Evolutionary conservation across 2,888 invertebrate genomes (phyloP).

Genomic region (Drosophila antonietae): DNA sequence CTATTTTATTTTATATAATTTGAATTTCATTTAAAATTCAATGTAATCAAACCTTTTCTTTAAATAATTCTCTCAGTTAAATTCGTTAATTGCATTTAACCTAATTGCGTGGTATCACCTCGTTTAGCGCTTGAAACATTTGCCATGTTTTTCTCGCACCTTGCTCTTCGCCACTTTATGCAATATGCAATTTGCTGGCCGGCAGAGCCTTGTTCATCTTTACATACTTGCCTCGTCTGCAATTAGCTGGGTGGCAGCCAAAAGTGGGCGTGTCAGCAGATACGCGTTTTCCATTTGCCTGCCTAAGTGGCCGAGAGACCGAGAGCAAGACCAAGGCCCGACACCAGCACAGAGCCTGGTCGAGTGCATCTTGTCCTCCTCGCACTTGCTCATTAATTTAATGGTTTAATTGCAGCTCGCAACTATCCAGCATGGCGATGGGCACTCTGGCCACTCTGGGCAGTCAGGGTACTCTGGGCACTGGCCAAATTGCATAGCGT

Average conservation of each 20-base stretch:
- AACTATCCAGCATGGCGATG: slow-evolving; percentile 18
- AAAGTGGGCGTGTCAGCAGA: slow-evolving; percentile 59
- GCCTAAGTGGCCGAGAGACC: slow-evolving; percentile 41
- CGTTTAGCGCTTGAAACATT: background rate
- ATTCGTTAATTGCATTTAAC: no score
- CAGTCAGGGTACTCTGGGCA: background rate
- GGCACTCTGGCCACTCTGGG: background rate
- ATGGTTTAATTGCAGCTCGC: slow-evolving; percentile 74
- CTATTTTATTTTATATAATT: no score
- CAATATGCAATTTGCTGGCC: slow-evolving; percentile 64
- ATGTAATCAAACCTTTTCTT: no score
- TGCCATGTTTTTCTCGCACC: background rate
- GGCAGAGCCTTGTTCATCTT: slow-evolving; percentile 20
- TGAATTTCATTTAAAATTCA: no score
- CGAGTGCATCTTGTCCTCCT: slow-evolving; percentile 43
- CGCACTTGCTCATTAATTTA: slow-evolving; percentile 73
- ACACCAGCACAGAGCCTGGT: background rate
- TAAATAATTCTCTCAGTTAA: no score
- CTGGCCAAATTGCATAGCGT: slow-evolving; percentile 48
- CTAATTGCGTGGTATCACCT: slow-evolving; percentile 11
- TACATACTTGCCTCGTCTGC: slow-evolving; percentile 33
- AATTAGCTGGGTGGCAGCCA: slow-evolving; percentile 71
- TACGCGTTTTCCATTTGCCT: slow-evolving; percentile 72
- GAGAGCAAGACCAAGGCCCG: background rate
- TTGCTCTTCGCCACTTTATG: slow-evolving; percentile 7